Percentiles rank a stretch among this genome's conserved stretches.
phyloP scores from a whole-genome alignment of 2,888 invertebrate genomes.

The Hypercompe scribonia region DNA sequence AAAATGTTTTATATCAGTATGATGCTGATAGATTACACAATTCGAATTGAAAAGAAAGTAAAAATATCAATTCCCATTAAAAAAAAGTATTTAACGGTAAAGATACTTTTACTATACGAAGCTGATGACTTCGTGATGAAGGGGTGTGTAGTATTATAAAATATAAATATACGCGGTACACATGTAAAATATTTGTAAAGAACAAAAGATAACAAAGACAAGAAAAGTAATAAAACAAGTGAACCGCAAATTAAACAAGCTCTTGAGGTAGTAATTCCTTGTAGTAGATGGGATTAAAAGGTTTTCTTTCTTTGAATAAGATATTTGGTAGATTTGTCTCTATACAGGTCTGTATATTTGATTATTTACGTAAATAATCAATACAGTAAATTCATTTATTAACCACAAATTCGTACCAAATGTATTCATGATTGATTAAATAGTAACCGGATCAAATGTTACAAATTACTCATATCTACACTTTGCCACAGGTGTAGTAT shows the following conservation, averaged over 20 bases:
- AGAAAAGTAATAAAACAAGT: not conserved
- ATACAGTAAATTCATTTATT: not conserved
- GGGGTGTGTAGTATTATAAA: not conserved
- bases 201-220: not conserved
- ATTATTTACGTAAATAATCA: not conserved
- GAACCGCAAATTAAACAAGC: not conserved
- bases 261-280: not conserved
- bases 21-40: no score
- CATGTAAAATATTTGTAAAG: not conserved
- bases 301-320: not conserved
- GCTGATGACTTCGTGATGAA: no score
- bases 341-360: not conserved
- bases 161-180: not conserved
- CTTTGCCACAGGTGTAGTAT: not conserved
- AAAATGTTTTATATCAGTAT: no score
- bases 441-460: conserved; percentile 1
- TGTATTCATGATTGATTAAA: conserved; percentile 2
- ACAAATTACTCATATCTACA: not conserved
- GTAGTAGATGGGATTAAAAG: not conserved
- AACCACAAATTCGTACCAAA: not conserved
- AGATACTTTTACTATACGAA: no score
- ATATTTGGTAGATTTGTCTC: not conserved
- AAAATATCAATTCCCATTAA: no score
- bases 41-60: no score
- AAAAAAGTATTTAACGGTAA: no score